Base-by-base conservation (phyloP, 1,140 invertebrate species). In the Platyscapa corneri region DNA sequence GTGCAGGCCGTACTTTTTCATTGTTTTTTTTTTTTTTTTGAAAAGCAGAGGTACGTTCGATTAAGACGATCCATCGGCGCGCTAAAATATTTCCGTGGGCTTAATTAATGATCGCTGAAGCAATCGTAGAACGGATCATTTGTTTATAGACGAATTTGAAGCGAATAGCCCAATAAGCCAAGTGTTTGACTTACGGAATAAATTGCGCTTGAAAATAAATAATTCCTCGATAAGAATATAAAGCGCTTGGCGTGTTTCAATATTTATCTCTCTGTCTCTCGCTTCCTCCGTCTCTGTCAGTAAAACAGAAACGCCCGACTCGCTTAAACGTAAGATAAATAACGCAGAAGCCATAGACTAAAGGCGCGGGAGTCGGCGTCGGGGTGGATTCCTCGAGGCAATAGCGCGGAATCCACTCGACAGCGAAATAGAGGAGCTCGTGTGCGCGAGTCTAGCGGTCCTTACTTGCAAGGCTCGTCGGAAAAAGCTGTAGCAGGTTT, bases 401-500 rank as follows among this genome's bases (percentile, higher is more conserved):
- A 18, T 53, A 18, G 18, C 49, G 49, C 49, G 16, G 18, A 53
- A n/a, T n/a, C n/a, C n/a, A n/a, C n/a, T n/a, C n/a, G n/a, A n/a
- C n/a, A n/a, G n/a, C n/a, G n/a, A n/a, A n/a, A n/a, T n/a, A n/a
- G n/a, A n/a, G n/a, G n/a, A n/a, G n/a, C n/a, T n/a, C n/a, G n/a
- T n/a, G n/a, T n/a, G n/a, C 49, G 49, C 12, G 16, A 16, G 3
- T 20, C 49, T 7, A 53, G 49, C 18, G n/a, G n/a, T 14, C 27
- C 72, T 67, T 93, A 96, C 95, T 93, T 98, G 97, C 60, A 98
- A 95, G 12, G 98, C 97, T 88, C 97, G 95, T 74, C 97, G 94
- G 8, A 98, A 97, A 90, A 98, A 98, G 90, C 97, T 98, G 93
- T 98, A 98, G 90, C 98, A 98, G 12, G 97, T 98, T 93, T 98